Conservation (phyloP, 2,797 vertebrate species). For the Pseudochirops cupreus region DNA sequence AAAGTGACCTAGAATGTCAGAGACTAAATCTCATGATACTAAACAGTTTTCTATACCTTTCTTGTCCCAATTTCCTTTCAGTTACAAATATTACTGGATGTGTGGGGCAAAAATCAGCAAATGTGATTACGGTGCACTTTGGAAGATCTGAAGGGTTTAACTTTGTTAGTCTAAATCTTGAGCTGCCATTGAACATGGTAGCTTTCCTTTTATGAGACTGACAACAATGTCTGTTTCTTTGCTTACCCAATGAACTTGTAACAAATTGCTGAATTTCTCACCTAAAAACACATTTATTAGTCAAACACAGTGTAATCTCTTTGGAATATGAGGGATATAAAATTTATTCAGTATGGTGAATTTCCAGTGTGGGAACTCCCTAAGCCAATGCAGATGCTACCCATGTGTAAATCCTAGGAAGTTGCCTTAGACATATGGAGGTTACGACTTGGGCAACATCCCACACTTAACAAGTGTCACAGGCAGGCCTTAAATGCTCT, state of each 20-base stretch:
- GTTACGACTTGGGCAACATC: neutral
- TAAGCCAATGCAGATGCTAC: neutral
- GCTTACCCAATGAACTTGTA: conserved; percentile 3
- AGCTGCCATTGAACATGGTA: neutral
- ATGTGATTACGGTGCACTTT: neutral
- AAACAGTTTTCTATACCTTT: neutral
- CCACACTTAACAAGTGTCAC: neutral
- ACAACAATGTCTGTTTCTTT: neutral
- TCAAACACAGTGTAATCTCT: neutral
- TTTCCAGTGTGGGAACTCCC: neutral
- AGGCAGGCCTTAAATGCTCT: neutral
- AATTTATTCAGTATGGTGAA: neutral
- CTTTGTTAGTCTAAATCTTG: neutral
- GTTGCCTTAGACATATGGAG: neutral
- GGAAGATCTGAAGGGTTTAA: neutral
- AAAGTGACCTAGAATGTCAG: neutral
- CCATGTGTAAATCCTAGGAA: neutral
- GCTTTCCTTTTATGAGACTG: neutral
- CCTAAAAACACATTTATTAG: conserved; percentile 14
- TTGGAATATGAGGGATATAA: neutral
- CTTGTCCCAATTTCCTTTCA: neutral
- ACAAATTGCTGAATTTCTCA: conserved; percentile 24
- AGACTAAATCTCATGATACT: neutral
- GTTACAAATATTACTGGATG: neutral
- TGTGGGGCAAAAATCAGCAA: conserved; percentile 23